phyloP scores from a whole-genome alignment of 2,113 vertebrate genomes.

The Octodon degus region DNA sequence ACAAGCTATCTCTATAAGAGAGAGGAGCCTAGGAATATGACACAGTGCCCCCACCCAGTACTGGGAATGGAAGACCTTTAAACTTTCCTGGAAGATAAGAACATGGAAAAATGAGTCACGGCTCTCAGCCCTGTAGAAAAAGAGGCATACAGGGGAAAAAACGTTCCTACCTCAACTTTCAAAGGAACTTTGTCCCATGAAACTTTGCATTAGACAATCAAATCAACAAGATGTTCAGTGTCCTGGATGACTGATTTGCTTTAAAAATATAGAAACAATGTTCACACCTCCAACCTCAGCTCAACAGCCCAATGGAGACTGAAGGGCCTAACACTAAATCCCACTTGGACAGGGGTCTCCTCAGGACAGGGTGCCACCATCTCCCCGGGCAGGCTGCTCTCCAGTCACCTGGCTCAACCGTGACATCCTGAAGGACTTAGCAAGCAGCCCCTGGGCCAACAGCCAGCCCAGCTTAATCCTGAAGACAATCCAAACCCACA shows the following conservation, averaged over 20 bases:
- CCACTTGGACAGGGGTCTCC: neutral
- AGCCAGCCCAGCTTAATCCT: neutral
- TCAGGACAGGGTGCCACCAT: too few species aligned
- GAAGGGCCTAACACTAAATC: neutral
- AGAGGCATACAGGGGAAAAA: neutral
- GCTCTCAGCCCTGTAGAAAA: neutral
- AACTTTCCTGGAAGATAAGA: neutral
- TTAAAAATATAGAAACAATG: neutral
- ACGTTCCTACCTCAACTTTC: neutral
- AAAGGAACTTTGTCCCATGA: neutral
- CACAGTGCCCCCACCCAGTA: neutral
- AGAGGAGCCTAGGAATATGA: neutral
- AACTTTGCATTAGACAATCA: neutral
- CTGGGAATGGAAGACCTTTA: neutral
- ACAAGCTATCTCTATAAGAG: neutral
- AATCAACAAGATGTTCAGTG: neutral
- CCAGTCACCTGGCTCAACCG: neutral
- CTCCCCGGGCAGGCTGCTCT: neutral
- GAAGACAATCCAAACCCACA: neutral
- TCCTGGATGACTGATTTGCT: neutral
- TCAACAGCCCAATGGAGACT: neutral
- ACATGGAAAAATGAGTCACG: neutral
- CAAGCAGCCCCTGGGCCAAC: neutral
- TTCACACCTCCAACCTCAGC: neutral
- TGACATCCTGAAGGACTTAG: neutral